A percentile compares a stretch with the other conserved stretches of the same genome.
Evolutionary conservation across 2,888 invertebrate genomes (phyloP).

Genomic region (Phorcus lineatus): DNA sequence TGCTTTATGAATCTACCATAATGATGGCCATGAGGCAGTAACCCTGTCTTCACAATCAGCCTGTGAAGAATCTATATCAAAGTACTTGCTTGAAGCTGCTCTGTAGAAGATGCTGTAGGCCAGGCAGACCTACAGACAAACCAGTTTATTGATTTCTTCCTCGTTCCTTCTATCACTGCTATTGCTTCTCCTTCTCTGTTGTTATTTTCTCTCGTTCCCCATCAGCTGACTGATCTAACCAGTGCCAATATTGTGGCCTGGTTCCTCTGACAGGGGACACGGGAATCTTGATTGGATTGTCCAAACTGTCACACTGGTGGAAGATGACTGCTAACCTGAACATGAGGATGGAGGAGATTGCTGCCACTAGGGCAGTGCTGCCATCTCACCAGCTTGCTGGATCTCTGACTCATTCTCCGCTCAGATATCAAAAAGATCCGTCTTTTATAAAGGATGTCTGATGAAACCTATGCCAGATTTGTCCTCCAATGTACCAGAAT

Average conservation of each 20-base stretch:
- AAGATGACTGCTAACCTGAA: not conserved
- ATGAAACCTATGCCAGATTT: no score
- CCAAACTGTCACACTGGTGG: not conserved
- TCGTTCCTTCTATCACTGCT: not conserved
- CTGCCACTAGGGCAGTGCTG: no score
- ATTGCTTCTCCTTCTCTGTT: not conserved
- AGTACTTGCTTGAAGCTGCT: not conserved
- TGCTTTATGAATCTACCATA: not conserved
- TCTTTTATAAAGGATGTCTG: no score
- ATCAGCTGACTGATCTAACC: not conserved
- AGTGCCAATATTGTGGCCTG: not conserved
- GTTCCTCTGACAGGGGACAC: not conserved
- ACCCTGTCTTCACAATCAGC: not conserved
- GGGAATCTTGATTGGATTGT: not conserved
- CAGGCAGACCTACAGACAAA: not conserved
- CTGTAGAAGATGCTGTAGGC: no score
- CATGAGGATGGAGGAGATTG: not conserved
- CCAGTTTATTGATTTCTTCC: not conserved
- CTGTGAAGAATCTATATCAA: slow-evolving; percentile 2
- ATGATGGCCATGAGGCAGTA: not conserved
- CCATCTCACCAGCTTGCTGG: no score
- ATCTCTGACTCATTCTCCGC: no score
- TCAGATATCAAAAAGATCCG: no score
- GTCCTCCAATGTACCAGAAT: no score
- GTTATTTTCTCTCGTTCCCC: not conserved